A percentile compares a stretch with the other conserved stretches of the same genome.
Conservation (phyloP, 1,140 invertebrate species). For the Acromyrmex charruanus region DNA sequence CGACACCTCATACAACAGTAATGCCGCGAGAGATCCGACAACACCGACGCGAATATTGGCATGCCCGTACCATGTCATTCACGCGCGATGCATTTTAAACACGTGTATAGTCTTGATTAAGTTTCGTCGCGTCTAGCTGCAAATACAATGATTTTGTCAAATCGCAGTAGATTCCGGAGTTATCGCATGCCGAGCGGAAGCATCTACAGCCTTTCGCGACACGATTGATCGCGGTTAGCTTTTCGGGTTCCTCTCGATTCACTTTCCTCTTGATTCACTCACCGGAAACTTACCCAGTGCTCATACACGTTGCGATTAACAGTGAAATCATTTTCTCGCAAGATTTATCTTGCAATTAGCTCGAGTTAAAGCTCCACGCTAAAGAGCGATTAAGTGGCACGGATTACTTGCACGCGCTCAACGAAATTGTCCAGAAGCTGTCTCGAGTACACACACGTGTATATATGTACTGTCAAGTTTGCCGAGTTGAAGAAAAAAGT, state of each 20-base stretch:
- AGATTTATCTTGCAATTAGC: not conserved
- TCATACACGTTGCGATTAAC: not conserved
- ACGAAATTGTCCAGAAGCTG: slow-evolving; percentile 12
- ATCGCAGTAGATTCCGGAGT: not conserved
- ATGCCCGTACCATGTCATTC: not conserved
- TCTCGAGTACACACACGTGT: not conserved
- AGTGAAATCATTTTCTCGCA: not conserved
- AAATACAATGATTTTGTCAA: not conserved
- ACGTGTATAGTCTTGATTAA: not conserved
- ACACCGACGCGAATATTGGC: not conserved
- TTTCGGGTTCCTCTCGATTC: not conserved
- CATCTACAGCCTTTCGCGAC: slow-evolving; percentile 48
- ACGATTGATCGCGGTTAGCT: slow-evolving; percentile 35
- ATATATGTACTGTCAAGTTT: not conserved
- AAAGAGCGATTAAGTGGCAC: not conserved
- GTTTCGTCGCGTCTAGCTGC: not conserved
- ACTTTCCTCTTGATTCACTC: not conserved
- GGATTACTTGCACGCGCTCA: not conserved
- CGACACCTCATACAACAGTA: not conserved
- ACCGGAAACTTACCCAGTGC: not conserved
- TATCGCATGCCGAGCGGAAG: not conserved
- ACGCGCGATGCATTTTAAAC: not conserved
- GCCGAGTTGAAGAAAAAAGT: not conserved
- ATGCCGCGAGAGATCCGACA: not conserved
- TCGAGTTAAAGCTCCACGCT: not conserved